Base-by-base conservation (phyloP, 1,140 invertebrate species). In the Scylla paramamosain region DNA sequence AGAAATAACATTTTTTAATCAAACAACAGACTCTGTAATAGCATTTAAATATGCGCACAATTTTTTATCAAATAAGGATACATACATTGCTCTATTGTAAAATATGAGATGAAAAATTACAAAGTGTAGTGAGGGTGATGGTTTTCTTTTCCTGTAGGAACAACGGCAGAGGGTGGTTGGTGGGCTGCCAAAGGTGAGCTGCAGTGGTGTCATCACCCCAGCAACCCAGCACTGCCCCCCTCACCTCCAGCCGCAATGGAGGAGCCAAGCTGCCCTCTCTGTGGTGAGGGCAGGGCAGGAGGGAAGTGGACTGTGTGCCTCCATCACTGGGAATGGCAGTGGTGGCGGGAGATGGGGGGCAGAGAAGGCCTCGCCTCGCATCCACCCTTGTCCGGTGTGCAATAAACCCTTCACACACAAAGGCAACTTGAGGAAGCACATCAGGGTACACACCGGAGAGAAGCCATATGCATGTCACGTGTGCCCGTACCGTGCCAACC, bases 101-200 rank as follows among this genome's bases (percentile, higher is more conserved):
- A 39, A 39, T 39, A 39, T 39, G 39, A 39, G 39, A 39, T 39
- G 39, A 39, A 39, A 39, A 39, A 39, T 39, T 39, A 39, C 39
- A 39, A 39, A 88, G 29, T 45, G 48, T 29, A 86, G 59, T 88
- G 59, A 52, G 90, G 94, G 94, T 95, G 82, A 92, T 82, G 59
- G 91, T 95, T 95, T 92, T 95, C 94, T 95, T 92, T 67, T 95
- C 94, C 94, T 95, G 88, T 95, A 95, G 94, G 94, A 82, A 87
- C 94, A 86, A 31, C 94, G 14, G 86, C 93, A 94, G 93, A 89
- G 93, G 91, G 94, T 95, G 82, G 83, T 91, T 91, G 90, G 89
- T 91, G 94, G 88, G 67, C 88, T 84, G 94, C 94, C 89, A 59
- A 59, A 28, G 82, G 29, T 92, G 32, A 93, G 82, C 82, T 84